Percentiles rank a stretch among this genome's conserved stretches.
phyloP scores from a whole-genome alignment of 2,797 vertebrate genomes.

The Balearica regulorum region DNA sequence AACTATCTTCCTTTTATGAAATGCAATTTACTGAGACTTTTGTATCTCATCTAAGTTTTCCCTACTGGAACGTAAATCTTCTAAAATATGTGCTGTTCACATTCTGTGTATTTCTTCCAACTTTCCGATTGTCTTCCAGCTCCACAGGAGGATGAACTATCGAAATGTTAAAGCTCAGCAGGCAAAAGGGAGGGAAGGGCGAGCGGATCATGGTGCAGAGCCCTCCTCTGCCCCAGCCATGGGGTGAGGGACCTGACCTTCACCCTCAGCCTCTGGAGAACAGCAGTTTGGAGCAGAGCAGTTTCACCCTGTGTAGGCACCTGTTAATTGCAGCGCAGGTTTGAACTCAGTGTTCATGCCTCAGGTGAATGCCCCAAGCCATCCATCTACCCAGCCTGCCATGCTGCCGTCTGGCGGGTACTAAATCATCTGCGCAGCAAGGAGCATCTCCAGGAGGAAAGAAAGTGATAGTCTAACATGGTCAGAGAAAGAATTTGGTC shows the following conservation, averaged over 20 bases:
- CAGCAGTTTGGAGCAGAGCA: background rate
- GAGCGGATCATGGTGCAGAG: rapidly evolving
- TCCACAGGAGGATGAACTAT: background rate
- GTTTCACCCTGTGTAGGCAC: background rate
- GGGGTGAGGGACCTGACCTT: background rate
- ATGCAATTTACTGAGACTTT: background rate
- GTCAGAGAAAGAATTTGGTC: background rate
- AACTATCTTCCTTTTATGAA: background rate
- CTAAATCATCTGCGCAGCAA: rapidly evolving
- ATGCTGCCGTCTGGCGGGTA: background rate
- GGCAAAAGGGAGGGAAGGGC: background rate
- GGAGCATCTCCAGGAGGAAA: background rate
- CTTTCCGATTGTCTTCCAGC: background rate
- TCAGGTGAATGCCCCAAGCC: background rate
- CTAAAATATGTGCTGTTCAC: background rate
- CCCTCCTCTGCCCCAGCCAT: background rate
- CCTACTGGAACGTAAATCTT: background rate
- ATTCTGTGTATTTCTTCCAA: background rate
- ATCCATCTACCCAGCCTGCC: background rate
- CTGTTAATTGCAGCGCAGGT: background rate
- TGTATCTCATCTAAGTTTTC: background rate
- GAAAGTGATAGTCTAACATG: background rate
- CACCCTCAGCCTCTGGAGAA: rapidly evolving
- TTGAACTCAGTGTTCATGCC: rapidly evolving
- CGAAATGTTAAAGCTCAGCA: background rate